phyloP scores from a whole-genome alignment of 1,140 invertebrate genomes.

The Hydropsyche tenuis region DNA sequence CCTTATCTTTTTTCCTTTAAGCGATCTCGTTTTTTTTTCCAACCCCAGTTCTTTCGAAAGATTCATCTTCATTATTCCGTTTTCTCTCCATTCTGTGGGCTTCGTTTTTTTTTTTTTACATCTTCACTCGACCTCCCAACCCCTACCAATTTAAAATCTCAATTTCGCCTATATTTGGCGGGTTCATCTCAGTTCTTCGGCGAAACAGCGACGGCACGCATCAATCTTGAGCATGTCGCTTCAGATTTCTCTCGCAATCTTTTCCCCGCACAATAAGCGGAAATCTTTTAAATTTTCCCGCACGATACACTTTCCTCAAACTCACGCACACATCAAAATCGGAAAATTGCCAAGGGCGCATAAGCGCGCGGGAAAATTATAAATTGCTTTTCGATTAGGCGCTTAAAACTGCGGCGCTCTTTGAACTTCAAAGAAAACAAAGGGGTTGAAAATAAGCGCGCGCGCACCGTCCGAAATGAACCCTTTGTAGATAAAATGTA shows the following conservation, averaged over 20 bases:
- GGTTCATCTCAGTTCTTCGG: background rate
- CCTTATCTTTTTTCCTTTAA: slow-evolving; percentile 34
- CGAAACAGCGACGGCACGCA: slow-evolving; percentile 2
- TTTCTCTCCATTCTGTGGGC: slow-evolving; percentile 25
- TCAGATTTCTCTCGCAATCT: slow-evolving; percentile 20
- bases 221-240: slow-evolving; percentile 34
- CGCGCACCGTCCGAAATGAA: slow-evolving; percentile 20
- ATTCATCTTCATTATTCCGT: slow-evolving; percentile 48
- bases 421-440: slow-evolving; percentile 18
- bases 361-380: background rate
- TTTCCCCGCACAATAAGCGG: background rate
- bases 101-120: slow-evolving; percentile 33
- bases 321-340: background rate
- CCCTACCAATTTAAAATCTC: slow-evolving; percentile 46
- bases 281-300: background rate
- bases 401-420: slow-evolving; percentile 5
- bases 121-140: background rate
- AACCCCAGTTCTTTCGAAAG: slow-evolving; percentile 13
- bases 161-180: slow-evolving; percentile 23
- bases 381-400: slow-evolving; percentile 2
- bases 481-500: slow-evolving; percentile 37
- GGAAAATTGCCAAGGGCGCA: background rate
- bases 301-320: background rate
- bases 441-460: slow-evolving; percentile 9
- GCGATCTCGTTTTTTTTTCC: slow-evolving; percentile 42